Conservation (phyloP, 1,140 invertebrate species). For the Teleogryllus occipitalis region DNA sequence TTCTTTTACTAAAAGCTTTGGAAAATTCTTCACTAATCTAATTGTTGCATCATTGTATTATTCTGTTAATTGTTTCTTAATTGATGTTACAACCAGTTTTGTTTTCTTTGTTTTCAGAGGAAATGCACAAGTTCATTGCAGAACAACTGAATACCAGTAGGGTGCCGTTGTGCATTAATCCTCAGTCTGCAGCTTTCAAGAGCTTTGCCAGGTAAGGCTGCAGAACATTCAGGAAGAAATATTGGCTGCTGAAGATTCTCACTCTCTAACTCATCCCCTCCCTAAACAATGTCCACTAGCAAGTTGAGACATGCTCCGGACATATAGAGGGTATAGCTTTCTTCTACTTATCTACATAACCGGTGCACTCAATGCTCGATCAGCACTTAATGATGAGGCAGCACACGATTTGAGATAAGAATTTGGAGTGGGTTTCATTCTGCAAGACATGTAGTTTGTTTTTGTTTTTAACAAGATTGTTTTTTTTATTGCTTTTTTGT, state of each 20-base stretch:
- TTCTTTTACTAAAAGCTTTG: too few species aligned
- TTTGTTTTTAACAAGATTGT: background rate
- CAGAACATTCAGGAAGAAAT: conserved; percentile 12
- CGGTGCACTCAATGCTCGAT: conserved; percentile 3
- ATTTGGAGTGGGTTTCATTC: background rate
- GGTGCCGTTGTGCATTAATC: conserved; percentile 97
- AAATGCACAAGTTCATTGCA: conserved; percentile 96
- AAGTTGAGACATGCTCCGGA: background rate
- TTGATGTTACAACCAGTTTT: too few species aligned
- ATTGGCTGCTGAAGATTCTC: background rate
- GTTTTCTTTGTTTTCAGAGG: conserved; percentile 62
- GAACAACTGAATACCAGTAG: conserved; percentile 85
- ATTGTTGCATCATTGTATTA: too few species aligned
- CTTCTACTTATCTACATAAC: background rate
- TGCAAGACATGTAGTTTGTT: background rate
- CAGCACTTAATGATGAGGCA: background rate
- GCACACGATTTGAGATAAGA: background rate
- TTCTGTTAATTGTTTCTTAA: too few species aligned
- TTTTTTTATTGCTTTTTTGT: background rate
- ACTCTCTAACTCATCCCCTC: conserved; percentile 17
- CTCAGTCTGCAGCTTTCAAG: conserved; percentile 97
- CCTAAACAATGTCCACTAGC: background rate
- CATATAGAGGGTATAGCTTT: conserved; percentile 15
- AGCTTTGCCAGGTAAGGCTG: conserved; percentile 94
- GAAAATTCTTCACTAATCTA: too few species aligned